Base-by-base conservation (phyloP, 2,888 invertebrate genomes). In the Tineola bisselliella region DNA sequence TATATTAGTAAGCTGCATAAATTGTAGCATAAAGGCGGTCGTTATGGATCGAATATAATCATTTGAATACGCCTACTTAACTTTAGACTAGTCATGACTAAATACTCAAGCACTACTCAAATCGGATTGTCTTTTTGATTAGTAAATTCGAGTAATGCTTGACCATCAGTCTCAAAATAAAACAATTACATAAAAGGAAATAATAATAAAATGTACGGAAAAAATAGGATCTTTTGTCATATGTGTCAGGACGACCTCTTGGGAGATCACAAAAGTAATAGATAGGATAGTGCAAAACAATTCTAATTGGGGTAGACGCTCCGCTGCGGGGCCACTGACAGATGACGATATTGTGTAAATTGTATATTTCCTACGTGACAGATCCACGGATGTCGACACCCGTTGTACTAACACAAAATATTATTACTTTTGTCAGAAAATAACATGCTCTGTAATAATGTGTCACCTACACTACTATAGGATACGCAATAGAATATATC, bases 321-420 rank as follows among this genome's bases (percentile, higher is more conserved):
- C 75, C 79, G 65, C 66, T 81, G 76, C 59, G 48, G 76, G 69
- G 67, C 69, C 69, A 65, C 70, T 78, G 81, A 81, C 82, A 72
- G 79, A 81, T 81, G 78, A 78, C 79, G 74, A 81, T 81, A 81
- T 79, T 79, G 79, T 81, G 79, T 75, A 80, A 81, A 82, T 81
- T 76, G 76, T 75, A 77, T 76, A 73, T 72, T 72, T 70, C 68
- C 72, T 69, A 72, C 72, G 76, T 75, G 76, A 73, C 74, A 66
- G 66, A 64, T 65, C 69, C 68, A 64, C 66, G 68, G 62, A 65
- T 62, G 63, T 63, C 54, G 33, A 33, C 58, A 33, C 25, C 12
- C 33, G 33, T 25, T 33, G 65, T 64, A 67, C 69, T 71, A 64
- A 62, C 48, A 12, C 19, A 18, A 30, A 54, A 58, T 58, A 8